Conservation (phyloP, 2,888 invertebrate genomes). For the Herminia tarsipennalis region DNA sequence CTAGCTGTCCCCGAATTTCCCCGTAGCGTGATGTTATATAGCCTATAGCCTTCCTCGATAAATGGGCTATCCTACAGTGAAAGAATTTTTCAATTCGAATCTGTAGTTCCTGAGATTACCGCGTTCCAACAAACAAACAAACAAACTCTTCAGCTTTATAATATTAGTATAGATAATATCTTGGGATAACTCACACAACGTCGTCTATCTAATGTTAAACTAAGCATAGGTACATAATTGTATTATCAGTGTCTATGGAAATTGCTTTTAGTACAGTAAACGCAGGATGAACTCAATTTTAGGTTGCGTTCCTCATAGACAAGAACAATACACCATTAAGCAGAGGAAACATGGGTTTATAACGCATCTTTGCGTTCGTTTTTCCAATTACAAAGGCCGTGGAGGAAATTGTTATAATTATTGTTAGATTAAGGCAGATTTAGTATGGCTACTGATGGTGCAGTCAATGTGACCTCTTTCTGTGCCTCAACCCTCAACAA, state of each 20-base stretch:
- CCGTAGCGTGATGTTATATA: background rate
- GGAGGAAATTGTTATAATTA: conserved; percentile 4
- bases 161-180: no score
- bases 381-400: conserved; percentile 13
- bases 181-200: no score
- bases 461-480: no score
- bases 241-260: conserved; percentile 17
- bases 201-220: no score
- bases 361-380: conserved; percentile 30
- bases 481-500: no score
- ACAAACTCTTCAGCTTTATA: no score
- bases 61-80: background rate
- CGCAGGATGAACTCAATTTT: conserved; percentile 50
- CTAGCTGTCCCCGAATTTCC: no score
- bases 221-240: no score
- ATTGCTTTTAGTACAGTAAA: conserved; percentile 20
- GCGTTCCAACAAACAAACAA: no score
- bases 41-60: background rate
- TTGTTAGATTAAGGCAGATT: no score
- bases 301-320: conserved; percentile 23
- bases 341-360: conserved; percentile 43
- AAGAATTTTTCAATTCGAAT: background rate
- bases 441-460: no score
- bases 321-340: conserved; percentile 54
- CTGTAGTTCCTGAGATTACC: background rate